A percentile compares a stretch with the other conserved stretches of the same genome.
Evolutionary conservation across 2,888 invertebrate species (phyloP).

Genomic region (Parasteatoda lunata): DNA sequence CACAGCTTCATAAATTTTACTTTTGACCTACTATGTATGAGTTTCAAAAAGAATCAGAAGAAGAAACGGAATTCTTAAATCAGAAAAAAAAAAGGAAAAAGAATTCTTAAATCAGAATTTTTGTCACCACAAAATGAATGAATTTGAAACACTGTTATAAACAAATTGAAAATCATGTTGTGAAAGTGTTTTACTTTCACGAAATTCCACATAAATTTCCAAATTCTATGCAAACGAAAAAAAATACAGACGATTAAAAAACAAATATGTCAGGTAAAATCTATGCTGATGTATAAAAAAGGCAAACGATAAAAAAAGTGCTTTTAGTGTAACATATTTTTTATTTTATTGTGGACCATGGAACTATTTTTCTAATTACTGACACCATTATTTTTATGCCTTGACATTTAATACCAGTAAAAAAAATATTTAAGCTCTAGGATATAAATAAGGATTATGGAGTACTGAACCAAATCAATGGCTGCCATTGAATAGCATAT

Average conservation of each 20-base stretch:
- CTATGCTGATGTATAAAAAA: not conserved
- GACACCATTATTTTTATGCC: conserved; percentile 61
- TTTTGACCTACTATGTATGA: no score
- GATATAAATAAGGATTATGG: conserved; percentile 61
- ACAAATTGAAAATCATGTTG: no score
- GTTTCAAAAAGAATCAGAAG: no score
- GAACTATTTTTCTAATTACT: conserved; percentile 53
- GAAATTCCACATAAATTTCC: no score
- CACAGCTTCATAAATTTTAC: no score
- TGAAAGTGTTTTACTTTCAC: no score
- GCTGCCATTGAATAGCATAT: conserved; percentile 30
- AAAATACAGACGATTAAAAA: not conserved
- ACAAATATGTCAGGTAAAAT: not conserved
- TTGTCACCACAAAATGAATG: no score
- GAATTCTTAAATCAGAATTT: no score
- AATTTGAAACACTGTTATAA: no score
- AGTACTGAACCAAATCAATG: conserved; percentile 41
- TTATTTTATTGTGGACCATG: conserved; percentile 43
- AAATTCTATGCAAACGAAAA: no score
- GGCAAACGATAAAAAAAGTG: not conserved
- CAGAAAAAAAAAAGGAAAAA: no score
- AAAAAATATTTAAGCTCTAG: conserved; percentile 20
- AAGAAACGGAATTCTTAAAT: no score
- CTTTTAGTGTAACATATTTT: conserved; percentile 8
- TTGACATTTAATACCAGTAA: conserved; percentile 16